Evolutionary conservation across 53 echinoderm and acorn worm species (phyloP), one percentile per base, ranked within the genome.

Genomic region (Actinopyga echinites): DNA sequence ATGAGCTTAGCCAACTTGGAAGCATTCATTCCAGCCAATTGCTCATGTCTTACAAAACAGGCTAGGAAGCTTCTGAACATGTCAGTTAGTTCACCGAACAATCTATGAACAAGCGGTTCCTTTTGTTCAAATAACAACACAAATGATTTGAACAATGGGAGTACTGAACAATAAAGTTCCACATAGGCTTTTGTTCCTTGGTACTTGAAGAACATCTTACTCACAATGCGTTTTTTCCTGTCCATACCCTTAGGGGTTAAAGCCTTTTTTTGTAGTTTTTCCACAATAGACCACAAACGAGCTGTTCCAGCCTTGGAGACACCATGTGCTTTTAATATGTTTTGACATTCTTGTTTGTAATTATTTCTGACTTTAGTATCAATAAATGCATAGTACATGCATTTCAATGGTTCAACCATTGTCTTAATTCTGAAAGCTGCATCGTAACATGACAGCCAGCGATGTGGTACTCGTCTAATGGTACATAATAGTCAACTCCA

Each of bases 101-200:
- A 60, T 42, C 57, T 36, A 56, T 87, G 87, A 19, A 87, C 67
- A 82, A 87, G 73, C 30, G 74, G 82, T 40, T 65, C 57, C 36
- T 80, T 80, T 55, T 65, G 80, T 52, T 86, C 80, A 52, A 80
- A 80, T 52, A 65, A 65, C 64, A 86, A 79, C 74, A 86, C 86
- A 80, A 86, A 80, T 22, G 65, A 40, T 78, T 80, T 86, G 66
- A 80, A 80, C 53, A 86, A 42, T 35, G 86, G 86, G 59, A 86
- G 65, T 44, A 86, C 44, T 67, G 54, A 52, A 32, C 40, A 43
- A 78, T 86, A 58, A 57, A 63, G 65, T 54, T 79, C 25, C 85
- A 85, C 54, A 44, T 74, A 59, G 32, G 56, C 45, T 43, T 58
- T 24, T 20, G 85, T 85, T 21, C 30, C 36, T 85, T 85, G 56